phyloP scores from a whole-genome alignment of 1,140 invertebrate species.

The Oreohelix idahoensis region DNA sequence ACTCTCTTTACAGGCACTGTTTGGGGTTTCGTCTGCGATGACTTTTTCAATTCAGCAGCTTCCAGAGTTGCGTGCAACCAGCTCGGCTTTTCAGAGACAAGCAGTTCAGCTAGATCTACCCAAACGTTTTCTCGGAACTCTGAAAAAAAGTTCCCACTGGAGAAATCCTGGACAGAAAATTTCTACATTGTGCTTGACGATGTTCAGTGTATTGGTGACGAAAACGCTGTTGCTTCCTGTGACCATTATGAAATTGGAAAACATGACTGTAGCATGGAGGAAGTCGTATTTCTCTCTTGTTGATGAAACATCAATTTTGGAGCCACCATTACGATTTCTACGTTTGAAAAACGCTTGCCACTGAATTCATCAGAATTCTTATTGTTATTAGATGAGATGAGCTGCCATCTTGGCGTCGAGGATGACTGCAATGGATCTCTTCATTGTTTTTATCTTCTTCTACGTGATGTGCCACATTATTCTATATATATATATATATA shows the following conservation, averaged over 20 bases:
- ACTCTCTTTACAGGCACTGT: not conserved
- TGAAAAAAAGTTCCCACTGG: not conserved
- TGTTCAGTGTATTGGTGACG: not conserved
- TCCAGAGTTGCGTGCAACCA: not conserved
- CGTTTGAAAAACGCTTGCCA: no score
- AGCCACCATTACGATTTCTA: no score
- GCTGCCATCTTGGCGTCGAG: no score
- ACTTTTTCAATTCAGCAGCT: not conserved
- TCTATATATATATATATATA: no score
- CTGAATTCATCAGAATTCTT: no score
- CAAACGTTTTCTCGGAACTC: not conserved
- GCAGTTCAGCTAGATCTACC: not conserved
- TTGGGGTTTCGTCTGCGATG: slow-evolving; percentile 1
- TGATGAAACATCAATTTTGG: no score
- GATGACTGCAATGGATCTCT: no score
- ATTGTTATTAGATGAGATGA: no score
- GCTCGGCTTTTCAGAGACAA: not conserved
- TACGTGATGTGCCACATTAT: no score
- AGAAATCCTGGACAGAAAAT: not conserved
- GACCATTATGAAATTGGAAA: not conserved
- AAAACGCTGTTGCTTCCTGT: not conserved
- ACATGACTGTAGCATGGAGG: not conserved
- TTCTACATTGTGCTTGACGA: not conserved
- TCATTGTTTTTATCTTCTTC: no score
- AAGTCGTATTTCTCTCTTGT: not conserved